phyloP scores from a whole-genome alignment of 1,140 invertebrate species.

The Euglossa dilemma region DNA sequence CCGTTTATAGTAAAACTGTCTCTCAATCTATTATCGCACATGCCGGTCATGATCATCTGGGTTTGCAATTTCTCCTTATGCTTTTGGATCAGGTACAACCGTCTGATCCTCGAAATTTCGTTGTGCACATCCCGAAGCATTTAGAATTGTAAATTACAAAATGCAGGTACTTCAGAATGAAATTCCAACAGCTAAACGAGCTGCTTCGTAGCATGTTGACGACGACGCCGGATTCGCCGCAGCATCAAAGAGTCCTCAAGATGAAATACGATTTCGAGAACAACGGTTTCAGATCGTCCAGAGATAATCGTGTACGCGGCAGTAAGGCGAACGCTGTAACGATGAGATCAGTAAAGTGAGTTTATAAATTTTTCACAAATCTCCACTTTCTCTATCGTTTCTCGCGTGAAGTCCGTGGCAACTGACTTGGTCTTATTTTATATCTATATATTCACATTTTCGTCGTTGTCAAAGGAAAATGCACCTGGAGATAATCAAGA shows the following conservation, averaged over 20 bases:
- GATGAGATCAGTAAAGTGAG: slow-evolving; percentile 59
- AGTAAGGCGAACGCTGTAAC: slow-evolving; percentile 12
- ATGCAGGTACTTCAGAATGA: slow-evolving; percentile 37
- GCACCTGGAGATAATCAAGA: slow-evolving; percentile 67
- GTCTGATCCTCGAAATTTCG: neutral
- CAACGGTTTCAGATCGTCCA: neutral
- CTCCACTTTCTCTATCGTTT: neutral
- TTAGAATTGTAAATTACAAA: neutral
- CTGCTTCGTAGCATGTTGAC: slow-evolving; percentile 45
- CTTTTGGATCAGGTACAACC: slow-evolving; percentile 54
- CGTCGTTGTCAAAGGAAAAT: slow-evolving; percentile 57
- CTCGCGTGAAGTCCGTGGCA: too few species aligned
- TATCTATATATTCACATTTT: neutral
- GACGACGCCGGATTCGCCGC: slow-evolving; percentile 34
- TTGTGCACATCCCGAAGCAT: neutral
- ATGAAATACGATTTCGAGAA: slow-evolving; percentile 42
- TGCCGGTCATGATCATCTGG: slow-evolving; percentile 30
- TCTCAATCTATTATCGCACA: neutral
- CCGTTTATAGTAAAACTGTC: neutral
- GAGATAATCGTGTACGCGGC: neutral
- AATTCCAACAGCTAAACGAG: slow-evolving; percentile 56
- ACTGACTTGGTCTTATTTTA: too few species aligned
- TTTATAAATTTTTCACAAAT: neutral
- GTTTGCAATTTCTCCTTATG: slow-evolving; percentile 54
- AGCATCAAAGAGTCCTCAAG: slow-evolving; percentile 43